Evolutionary conservation across 2,888 invertebrate genomes (phyloP), one percentile per base, ranked within the genome.

Genomic region (Drosophila gaucha): DNA sequence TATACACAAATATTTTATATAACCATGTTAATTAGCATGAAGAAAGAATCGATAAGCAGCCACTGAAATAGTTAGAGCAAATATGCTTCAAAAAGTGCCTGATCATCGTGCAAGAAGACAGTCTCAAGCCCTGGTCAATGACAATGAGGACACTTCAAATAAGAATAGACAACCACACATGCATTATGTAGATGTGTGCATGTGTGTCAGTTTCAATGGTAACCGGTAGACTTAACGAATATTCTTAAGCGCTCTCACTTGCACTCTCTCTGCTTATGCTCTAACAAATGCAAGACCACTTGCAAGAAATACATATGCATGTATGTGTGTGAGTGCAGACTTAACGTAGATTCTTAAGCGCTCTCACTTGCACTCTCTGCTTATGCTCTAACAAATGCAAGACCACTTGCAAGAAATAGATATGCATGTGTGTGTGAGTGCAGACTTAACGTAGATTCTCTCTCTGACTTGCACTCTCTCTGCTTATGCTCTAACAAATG

Each of bases 181-280:
- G 16, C 16, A 39, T 16, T 6, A n/a, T n/a, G n/a, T n/a, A 18
- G 2, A n/a, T 33, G 20, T 39, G 12, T 31, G 31, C 16, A 2
- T 24, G 14, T 31, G 30, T n/a, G 30, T 18, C 31, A 43, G 31
- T 44, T 49, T 14, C 50, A 67, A 50, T 30, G 18, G 22, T 10
- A 24, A 46, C 38, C 20, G 38, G 33, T 24, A 59, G 14, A 71
- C 47, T 65, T 51, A 51, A 58, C 71, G 65, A 64, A 14, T 14
- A 20, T 14, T 38, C 28, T 44, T 44, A 20, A 8, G 47, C 33
- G 22, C 33, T 18, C n/a, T 20, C n/a, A n/a, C 6, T 6, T n/a
- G 14, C 5, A 12, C 24, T 24, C n/a, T 26, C 4, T 22, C 31
- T 10, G 6, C n/a, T 10, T n/a, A n/a, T 9, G 10, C 2, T 12